A percentile compares a stretch with the other conserved stretches of the same genome.
Conservation (phyloP, 2,888 invertebrate species). For the Epirrita christyi region DNA sequence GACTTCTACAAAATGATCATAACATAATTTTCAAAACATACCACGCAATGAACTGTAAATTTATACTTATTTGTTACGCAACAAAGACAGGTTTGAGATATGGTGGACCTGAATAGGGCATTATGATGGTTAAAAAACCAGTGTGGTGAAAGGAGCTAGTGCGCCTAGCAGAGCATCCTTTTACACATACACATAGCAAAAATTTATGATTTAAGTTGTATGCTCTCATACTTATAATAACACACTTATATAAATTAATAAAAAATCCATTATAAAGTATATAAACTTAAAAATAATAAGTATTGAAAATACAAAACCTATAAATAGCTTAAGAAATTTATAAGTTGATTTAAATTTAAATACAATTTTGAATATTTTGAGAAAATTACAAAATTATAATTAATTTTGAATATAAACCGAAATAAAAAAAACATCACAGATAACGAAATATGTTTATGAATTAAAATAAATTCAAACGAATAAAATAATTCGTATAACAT, state of each 20-base stretch:
- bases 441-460: conserved; percentile 8
- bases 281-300: not conserved
- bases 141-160: no score
- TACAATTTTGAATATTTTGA: not conserved
- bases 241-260: conserved; percentile 18
- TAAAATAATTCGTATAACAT: not conserved
- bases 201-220: not conserved
- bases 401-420: not conserved
- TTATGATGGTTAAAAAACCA: no score
- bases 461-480: not conserved
- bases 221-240: conserved; percentile 21
- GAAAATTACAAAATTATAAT: not conserved
- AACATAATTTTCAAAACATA: no score
- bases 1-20: no score
- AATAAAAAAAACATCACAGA: conserved; percentile 22
- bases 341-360: not conserved
- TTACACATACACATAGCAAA: not conserved
- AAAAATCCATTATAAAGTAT: conserved; percentile 2
- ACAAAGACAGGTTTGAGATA: no score
- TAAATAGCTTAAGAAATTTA: not conserved
- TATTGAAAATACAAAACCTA: no score
- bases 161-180: not conserved
- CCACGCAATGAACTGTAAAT: no score
- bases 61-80: no score
- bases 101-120: no score